Percentiles rank a stretch among this genome's conserved stretches.
Conservation (phyloP, 2,113 vertebrate species). For the Heterochromis multidens region DNA sequence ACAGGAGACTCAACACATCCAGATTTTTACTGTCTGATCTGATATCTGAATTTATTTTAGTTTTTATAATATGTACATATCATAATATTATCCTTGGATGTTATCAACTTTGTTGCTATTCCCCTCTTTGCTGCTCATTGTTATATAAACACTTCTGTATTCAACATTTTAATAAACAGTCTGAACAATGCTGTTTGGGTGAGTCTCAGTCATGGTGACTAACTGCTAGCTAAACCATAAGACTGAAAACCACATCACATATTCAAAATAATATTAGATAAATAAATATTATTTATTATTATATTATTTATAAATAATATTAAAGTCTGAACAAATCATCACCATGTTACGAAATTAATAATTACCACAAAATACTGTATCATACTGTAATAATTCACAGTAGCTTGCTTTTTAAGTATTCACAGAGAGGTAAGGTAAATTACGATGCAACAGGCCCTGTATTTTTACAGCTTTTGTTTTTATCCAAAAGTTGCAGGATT, state of each 20-base stretch:
- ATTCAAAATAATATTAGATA: neutral
- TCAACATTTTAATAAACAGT: neutral
- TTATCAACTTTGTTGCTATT: neutral
- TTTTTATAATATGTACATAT: neutral
- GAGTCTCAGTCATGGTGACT: neutral
- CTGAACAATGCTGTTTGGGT: neutral
- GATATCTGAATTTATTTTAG: neutral
- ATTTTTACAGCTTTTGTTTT: no score
- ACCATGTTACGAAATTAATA: neutral
- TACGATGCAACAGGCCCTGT: neutral
- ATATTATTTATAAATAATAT: no score
- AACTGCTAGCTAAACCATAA: neutral
- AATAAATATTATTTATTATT: no score
- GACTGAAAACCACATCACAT: neutral
- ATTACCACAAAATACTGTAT: neutral
- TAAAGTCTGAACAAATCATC: neutral
- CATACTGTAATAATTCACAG: rapidly evolving
- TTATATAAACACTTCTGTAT: neutral
- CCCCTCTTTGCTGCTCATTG: neutral
- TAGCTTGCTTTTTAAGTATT: neutral
- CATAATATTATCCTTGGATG: neutral
- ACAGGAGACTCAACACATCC: neutral
- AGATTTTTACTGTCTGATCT: neutral
- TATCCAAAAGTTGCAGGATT: no score
- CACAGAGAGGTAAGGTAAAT: neutral